A percentile compares a stretch with the other conserved stretches of the same genome.
These are phyloP conservation scores for Epizoanthus scotinus DNA, from an alignment of 92 coral and sea anemone species.

Conservation along the genomic window DNA sequence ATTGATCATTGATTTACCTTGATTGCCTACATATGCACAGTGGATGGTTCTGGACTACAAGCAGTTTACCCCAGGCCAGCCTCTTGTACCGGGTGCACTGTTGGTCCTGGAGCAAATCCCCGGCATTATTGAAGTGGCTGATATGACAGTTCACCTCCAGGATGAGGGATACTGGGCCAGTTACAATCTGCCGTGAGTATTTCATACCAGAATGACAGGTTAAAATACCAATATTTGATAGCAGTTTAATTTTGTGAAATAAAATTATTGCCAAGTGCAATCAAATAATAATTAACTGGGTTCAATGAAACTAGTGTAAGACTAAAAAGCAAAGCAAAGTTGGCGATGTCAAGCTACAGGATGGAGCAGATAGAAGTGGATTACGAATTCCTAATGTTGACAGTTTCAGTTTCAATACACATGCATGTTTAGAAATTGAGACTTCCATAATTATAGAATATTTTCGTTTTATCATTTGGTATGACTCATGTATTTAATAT, in stretches of 20 bases:
- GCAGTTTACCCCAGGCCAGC: slow-evolving; percentile 76
- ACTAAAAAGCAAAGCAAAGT: too few species aligned
- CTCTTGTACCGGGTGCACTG: slow-evolving; percentile 72
- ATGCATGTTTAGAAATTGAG: too few species aligned
- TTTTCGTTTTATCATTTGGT: too few species aligned
- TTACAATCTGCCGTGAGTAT: slow-evolving; percentile 86
- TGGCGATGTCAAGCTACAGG: too few species aligned
- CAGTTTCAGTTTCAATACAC: too few species aligned
- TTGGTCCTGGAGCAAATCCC: slow-evolving; percentile 83
- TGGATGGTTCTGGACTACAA: slow-evolving; percentile 97
- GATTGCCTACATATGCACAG: slow-evolving; percentile 33
- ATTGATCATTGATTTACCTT: neutral
- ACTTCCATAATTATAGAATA: too few species aligned
- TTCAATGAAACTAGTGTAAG: too few species aligned
- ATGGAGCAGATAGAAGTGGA: too few species aligned
- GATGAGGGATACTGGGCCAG: slow-evolving; percentile 89
- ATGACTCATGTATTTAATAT: too few species aligned
- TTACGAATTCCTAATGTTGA: too few species aligned
- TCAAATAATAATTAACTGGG: neutral
- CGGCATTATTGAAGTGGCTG: slow-evolving; percentile 82
- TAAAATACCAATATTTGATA: neutral
- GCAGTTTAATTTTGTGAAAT: neutral
- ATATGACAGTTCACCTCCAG: slow-evolving; percentile 79
- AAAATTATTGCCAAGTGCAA: neutral
- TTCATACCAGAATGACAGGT: neutral